A percentile compares a stretch with the other conserved stretches of the same genome.
phyloP scores from a whole-genome alignment of 2,888 invertebrate species.

The Cosmia trapezina region DNA sequence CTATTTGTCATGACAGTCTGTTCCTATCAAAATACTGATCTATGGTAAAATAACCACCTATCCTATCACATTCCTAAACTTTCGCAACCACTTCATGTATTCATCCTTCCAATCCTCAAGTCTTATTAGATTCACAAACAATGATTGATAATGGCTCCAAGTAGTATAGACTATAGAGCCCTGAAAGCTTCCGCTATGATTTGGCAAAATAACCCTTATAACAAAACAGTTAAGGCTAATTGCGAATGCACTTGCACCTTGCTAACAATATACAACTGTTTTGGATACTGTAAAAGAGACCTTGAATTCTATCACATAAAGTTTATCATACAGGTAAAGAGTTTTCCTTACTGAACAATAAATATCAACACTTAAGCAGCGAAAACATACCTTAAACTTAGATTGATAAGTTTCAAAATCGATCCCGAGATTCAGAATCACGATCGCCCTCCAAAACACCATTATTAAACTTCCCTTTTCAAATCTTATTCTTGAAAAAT shows the following conservation, averaged over 20 bases:
- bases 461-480: conserved; percentile 70
- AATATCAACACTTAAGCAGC: neutral
- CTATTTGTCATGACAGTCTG: neutral
- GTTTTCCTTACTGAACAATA: conserved; percentile 17
- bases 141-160: conserved; percentile 80
- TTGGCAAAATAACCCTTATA: conserved; percentile 42
- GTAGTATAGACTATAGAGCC: conserved; percentile 63
- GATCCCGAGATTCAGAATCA: neutral
- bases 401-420: neutral
- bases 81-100: conserved; percentile 69
- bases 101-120: conserved; percentile 78
- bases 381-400: neutral
- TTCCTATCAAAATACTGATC: neutral
- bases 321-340: neutral
- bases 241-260: neutral
- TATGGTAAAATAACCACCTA: neutral
- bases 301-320: neutral
- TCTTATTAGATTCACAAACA: conserved; percentile 83
- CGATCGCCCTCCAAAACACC: conserved; percentile 22
- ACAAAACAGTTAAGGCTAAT: conserved; percentile 27
- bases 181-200: conserved; percentile 39
- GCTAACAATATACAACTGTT: neutral
- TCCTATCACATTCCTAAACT: conserved; percentile 61
- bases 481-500: conserved; percentile 71
- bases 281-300: conserved; percentile 19